A percentile compares a stretch with the other conserved stretches of the same genome.
Evolutionary conservation across 2,797 vertebrate genomes (phyloP).

Genomic region (Oreonectes daqikongensis): DNA sequence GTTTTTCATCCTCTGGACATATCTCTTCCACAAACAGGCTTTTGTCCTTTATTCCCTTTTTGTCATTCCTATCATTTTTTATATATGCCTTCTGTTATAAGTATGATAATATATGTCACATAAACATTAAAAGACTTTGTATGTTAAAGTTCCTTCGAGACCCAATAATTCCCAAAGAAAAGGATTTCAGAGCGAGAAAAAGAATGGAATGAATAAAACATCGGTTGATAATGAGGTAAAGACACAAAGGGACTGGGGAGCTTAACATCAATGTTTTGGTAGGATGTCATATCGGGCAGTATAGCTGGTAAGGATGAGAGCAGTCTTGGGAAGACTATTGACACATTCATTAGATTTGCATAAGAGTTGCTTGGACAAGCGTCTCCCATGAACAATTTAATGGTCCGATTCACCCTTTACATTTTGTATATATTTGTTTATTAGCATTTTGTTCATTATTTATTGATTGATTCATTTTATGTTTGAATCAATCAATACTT

Average conservation of each 20-base stretch:
- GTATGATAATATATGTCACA: neutral
- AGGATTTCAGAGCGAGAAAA: neutral
- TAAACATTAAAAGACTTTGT: neutral
- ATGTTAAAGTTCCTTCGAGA: neutral
- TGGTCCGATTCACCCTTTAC: neutral
- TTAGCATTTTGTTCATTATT: no score
- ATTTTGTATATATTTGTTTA: no score
- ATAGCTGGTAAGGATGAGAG: conserved; percentile 9
- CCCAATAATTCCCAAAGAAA: neutral
- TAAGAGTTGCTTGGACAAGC: neutral
- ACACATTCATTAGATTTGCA: conserved; percentile 30
- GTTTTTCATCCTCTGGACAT: conserved; percentile 9
- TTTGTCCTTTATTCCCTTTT: neutral
- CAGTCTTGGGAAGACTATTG: neutral
- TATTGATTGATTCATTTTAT: no score
- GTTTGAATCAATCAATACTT: no score
- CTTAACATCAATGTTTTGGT: neutral
- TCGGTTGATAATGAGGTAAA: conserved; percentile 17
- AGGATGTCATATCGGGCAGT: conserved; percentile 7
- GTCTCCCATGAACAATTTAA: conserved; percentile 14
- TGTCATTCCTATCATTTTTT: neutral
- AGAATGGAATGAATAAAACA: conserved; percentile 42
- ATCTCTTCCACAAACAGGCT: neutral
- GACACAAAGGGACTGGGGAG: conserved; percentile 2
- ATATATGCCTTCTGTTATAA: neutral